A percentile compares a stretch with the other conserved stretches of the same genome.
Evolutionary conservation across 2,888 invertebrate genomes (phyloP).

Genomic region (Sthenelais limicola): DNA sequence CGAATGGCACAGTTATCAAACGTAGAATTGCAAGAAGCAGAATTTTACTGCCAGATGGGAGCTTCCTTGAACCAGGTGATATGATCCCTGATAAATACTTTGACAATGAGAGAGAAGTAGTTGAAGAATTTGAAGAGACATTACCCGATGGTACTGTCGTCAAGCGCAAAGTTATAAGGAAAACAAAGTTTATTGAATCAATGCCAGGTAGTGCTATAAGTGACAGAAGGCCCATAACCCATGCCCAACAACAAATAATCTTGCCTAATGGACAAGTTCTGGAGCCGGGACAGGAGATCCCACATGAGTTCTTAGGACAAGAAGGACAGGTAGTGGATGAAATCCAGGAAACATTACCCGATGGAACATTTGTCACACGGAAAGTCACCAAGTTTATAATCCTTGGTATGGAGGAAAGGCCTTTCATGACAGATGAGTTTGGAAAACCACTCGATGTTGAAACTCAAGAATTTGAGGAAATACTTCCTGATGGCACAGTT

Average conservation of each 20-base stretch:
- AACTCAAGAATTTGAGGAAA: slow-evolving; percentile 53
- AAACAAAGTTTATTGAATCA: too few relatives aligned
- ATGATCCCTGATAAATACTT: slow-evolving; percentile 9
- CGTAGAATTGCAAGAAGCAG: slow-evolving; percentile 56
- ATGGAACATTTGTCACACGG: too few relatives aligned
- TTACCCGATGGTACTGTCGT: slow-evolving; percentile 64
- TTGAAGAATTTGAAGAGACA: slow-evolving; percentile 46
- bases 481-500: slow-evolving; percentile 52
- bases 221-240: too few relatives aligned
- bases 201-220: too few relatives aligned
- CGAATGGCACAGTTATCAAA: slow-evolving; percentile 60
- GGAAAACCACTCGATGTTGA: slow-evolving; percentile 48
- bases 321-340: too few relatives aligned
- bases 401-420: too few relatives aligned
- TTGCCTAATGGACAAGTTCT: too few relatives aligned
- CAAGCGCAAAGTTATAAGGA: slow-evolving; percentile 49
- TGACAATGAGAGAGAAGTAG: slow-evolving; percentile 22
- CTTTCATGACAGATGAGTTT: not conserved
- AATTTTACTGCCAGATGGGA: not conserved
- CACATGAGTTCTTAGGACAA: too few relatives aligned
- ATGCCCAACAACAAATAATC: too few relatives aligned
- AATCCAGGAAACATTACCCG: too few relatives aligned
- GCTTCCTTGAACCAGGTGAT: slow-evolving; percentile 54
- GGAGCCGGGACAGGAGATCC: too few relatives aligned
- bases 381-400: too few relatives aligned